phyloP scores from a whole-genome alignment of 2,113 vertebrate genomes.

The Morone chrysops region DNA sequence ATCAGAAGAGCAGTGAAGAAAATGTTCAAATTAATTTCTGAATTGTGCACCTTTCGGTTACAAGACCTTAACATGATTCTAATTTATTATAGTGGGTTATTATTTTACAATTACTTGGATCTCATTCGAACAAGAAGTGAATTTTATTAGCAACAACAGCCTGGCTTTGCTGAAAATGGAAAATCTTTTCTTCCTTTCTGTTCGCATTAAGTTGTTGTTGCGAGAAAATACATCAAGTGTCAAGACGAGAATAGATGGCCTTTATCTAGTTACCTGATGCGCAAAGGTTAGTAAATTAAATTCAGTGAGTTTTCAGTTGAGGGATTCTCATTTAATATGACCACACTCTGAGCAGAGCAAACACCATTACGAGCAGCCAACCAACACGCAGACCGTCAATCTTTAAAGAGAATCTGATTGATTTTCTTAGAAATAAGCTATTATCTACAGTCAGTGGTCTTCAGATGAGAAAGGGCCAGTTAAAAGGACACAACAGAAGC shows the following conservation, averaged over 20 bases:
- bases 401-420: constrained; percentile 73
- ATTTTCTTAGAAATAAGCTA: constrained; percentile 69
- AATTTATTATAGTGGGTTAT: constrained; percentile 42
- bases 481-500: constrained; percentile 44
- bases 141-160: constrained; percentile 22
- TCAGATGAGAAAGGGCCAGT: constrained; percentile 46
- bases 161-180: constrained; percentile 3
- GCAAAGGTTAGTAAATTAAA: constrained; percentile 54
- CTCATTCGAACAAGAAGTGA: constrained; percentile 41
- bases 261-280: constrained; percentile 47
- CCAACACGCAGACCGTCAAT: constrained; percentile 38
- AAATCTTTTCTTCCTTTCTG: constrained; percentile 12
- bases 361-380: constrained; percentile 55
- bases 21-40: constrained; percentile 46
- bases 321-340: constrained; percentile 55
- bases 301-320: constrained; percentile 39
- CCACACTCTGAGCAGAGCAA: constrained; percentile 45
- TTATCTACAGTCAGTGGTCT: constrained; percentile 73
- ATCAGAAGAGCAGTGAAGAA: constrained; percentile 23
- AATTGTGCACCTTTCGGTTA: constrained; percentile 50
- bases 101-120: constrained; percentile 52
- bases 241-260: constrained; percentile 28
- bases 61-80: constrained; percentile 47
- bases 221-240: constrained; percentile 29
- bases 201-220: constrained; percentile 41